phyloP scores from a whole-genome alignment of 2,888 invertebrate genomes.

The Pollenia amentaria region DNA sequence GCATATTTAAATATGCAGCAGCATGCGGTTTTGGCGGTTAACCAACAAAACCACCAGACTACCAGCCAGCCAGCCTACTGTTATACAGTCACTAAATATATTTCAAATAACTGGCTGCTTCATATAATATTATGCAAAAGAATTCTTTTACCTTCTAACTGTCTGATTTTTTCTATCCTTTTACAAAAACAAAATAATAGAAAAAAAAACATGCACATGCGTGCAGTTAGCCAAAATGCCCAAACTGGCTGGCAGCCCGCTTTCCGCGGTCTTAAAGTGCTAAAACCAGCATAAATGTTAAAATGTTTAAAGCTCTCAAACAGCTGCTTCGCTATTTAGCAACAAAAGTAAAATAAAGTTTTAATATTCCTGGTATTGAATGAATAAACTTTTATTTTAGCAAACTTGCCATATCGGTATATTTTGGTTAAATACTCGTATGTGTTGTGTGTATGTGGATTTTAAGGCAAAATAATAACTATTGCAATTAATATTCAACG shows the following conservation, averaged over 20 bases:
- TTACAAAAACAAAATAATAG: conserved; percentile 24
- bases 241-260: conserved; percentile 23
- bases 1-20: conserved; percentile 40
- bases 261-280: conserved; percentile 32
- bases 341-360: conserved; percentile 24
- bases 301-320: conserved; percentile 34
- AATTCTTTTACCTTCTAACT: conserved; percentile 58
- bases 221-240: conserved; percentile 41
- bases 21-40: conserved; percentile 61
- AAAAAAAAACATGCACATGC: conserved; percentile 58
- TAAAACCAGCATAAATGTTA: conserved; percentile 63
- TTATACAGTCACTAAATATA: conserved; percentile 47
- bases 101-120: conserved; percentile 43
- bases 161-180: conserved; percentile 42
- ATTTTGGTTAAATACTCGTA: too few relatives aligned
- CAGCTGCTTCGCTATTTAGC: conserved; percentile 64
- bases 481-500: conserved; percentile 85
- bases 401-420: conserved; percentile 55
- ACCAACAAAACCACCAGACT: conserved; percentile 31
- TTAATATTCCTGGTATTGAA: conserved; percentile 11
- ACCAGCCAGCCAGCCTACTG: conserved; percentile 52
- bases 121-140: conserved; percentile 37
- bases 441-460: conserved; percentile 43
- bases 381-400: neutral
- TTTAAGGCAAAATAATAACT: conserved; percentile 75